Conservation (phyloP, 2,113 vertebrate genomes). For the Plestiodon gilberti region DNA sequence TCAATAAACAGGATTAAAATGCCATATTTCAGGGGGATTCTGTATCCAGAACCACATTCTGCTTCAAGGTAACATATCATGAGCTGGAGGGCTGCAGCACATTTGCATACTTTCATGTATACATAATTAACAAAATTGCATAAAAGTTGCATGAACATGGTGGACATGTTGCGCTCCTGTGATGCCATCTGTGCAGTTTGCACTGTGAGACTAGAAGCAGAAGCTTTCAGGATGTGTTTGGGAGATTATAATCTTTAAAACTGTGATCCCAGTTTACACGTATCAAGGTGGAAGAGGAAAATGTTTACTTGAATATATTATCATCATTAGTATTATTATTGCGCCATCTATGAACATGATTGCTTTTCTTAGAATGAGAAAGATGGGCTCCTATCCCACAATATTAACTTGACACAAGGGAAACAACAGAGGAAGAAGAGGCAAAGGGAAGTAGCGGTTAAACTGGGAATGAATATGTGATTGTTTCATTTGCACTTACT, state of each 20-base stretch:
- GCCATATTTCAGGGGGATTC: background rate
- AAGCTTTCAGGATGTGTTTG: background rate
- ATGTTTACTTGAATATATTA: background rate
- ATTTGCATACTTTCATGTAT: conserved; percentile 21
- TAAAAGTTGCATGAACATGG: conserved; percentile 13
- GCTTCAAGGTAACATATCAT: background rate
- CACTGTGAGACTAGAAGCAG: background rate
- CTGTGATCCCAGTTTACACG: background rate
- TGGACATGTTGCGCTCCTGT: conserved; percentile 3
- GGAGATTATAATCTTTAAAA: background rate
- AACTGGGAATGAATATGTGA: no score
- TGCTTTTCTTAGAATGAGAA: no score
- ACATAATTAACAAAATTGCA: conserved; percentile 22
- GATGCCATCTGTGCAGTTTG: conserved; percentile 9
- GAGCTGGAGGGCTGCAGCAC: conserved; percentile 4
- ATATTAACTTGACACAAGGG: no score
- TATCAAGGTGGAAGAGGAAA: background rate
- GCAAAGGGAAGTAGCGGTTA: no score
- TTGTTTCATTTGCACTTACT: no score
- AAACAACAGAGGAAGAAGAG: no score
- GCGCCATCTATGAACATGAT: no score
- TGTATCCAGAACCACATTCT: background rate
- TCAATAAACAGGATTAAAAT: background rate
- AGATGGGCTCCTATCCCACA: no score
- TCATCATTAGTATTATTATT: no score